A percentile compares a stretch with the other conserved stretches of the same genome.
phyloP scores from a whole-genome alignment of 2,797 vertebrate genomes.

The Podarcis lilfordi region DNA sequence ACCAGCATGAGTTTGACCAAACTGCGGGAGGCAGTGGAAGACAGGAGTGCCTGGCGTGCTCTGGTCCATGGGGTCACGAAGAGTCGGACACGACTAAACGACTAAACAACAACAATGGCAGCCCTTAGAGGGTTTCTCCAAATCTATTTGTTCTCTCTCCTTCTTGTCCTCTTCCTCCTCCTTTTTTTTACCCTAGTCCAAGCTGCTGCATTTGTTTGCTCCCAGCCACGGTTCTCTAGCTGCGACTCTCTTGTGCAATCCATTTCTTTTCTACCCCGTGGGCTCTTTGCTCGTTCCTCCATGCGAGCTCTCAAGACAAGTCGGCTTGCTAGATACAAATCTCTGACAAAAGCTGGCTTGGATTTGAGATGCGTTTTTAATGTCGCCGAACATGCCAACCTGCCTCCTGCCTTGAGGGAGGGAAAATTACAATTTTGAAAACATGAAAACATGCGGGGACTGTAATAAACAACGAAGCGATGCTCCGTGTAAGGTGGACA shows the following conservation, averaged over 20 bases:
- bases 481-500: conserved; percentile 74
- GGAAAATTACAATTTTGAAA: conserved; percentile 56
- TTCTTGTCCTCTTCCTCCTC: too few species aligned
- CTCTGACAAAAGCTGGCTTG: conserved; percentile 38
- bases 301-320: conserved; percentile 32
- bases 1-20: too few species aligned
- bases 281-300: conserved; percentile 1
- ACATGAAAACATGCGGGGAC: conserved; percentile 69
- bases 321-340: conserved; percentile 13
- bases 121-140: not conserved
- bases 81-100: too few species aligned
- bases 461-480: conserved; percentile 76
- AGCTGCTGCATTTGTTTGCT: not conserved
- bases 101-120: too few species aligned
- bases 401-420: conserved; percentile 38
- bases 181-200: not conserved
- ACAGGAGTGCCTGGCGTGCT: too few species aligned
- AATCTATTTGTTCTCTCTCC: not conserved
- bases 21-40: too few species aligned
- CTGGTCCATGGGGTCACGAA: too few species aligned
- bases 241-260: not conserved
- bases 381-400: conserved; percentile 26
- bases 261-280: not conserved
- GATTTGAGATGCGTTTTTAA: conserved; percentile 31
- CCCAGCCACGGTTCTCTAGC: not conserved